Percentiles rank a stretch among this genome's conserved stretches.
Conservation (phyloP, 2,888 invertebrate genomes). For the Labia minor region DNA sequence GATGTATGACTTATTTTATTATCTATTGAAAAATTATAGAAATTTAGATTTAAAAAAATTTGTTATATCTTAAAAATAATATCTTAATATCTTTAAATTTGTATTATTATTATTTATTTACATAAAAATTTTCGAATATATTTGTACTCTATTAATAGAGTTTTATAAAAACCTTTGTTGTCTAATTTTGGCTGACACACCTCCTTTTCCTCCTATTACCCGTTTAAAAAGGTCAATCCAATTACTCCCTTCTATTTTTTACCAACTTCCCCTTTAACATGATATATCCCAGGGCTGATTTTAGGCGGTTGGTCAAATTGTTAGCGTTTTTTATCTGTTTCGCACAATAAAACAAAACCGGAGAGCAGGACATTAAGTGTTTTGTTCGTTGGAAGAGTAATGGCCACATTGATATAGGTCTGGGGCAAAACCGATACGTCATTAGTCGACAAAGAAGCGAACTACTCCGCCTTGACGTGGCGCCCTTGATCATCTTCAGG, state of each 20-base stretch:
- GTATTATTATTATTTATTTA: too few species aligned
- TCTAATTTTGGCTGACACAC: neutral
- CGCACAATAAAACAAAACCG: neutral
- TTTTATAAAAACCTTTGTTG: neutral
- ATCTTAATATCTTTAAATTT: too few species aligned
- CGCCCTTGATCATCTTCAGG: neutral
- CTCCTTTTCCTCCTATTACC: neutral
- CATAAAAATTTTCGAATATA: too few species aligned
- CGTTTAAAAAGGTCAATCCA: neutral
- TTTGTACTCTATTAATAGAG: neutral
- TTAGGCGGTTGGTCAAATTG: neutral
- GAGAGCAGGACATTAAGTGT: constrained; percentile 13
- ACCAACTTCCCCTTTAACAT: neutral
- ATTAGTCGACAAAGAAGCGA: neutral
- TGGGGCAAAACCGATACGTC: constrained; percentile 5
- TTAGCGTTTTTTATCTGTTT: neutral
- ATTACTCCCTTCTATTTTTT: neutral
- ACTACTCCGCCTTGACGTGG: neutral
- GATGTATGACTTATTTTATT: too few species aligned
- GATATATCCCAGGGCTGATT: neutral
- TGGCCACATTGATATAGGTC: constrained; percentile 7
- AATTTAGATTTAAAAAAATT: too few species aligned
- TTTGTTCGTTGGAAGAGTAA: constrained; percentile 1
- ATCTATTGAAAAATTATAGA: too few species aligned
- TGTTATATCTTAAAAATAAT: too few species aligned